Percentiles rank a stretch among this genome's conserved stretches.
Conservation (phyloP, 37 sponge, comb jelly and placozoan species). For the Haliclona indistincta region DNA sequence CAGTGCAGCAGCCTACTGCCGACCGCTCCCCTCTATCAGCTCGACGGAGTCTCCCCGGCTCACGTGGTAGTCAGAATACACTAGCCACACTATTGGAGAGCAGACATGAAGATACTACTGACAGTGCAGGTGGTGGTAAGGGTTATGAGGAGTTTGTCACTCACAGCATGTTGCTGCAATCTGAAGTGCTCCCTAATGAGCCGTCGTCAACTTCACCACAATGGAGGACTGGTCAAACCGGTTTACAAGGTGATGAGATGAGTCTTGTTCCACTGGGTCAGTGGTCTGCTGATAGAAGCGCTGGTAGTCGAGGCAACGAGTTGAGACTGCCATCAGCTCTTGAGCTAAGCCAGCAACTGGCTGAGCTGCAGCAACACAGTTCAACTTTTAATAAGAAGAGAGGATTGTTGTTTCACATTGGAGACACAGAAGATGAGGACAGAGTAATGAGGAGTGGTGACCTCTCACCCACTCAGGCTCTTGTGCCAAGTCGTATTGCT, state of each 20-base stretch:
- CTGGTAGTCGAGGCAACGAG: background rate
- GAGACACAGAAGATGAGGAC: too few relatives aligned
- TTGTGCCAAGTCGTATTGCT: too few relatives aligned
- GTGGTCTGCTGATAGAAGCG: background rate
- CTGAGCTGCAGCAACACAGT: background rate
- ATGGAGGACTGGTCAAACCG: background rate
- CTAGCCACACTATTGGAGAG: background rate
- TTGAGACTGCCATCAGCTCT: background rate
- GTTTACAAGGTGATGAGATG: slow-evolving; percentile 4
- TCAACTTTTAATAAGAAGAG: background rate
- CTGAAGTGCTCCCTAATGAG: slow-evolving; percentile 30
- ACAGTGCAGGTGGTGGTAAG: background rate
- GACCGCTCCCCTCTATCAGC: background rate
- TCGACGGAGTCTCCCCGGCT: background rate
- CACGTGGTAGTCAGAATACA: background rate
- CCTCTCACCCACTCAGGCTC: background rate
- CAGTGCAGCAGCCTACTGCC: too few relatives aligned
- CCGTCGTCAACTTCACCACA: slow-evolving; percentile 7
- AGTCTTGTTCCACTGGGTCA: slow-evolving; percentile 25
- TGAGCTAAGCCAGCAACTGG: background rate
- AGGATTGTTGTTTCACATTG: background rate
- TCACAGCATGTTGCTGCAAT: slow-evolving; percentile 23
- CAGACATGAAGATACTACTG: background rate
- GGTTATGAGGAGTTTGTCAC: slow-evolving; percentile 24
- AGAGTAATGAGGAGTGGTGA: background rate